Conservation (phyloP, 2,113 vertebrate genomes). For the Lethenteron camtschaticum region DNA sequence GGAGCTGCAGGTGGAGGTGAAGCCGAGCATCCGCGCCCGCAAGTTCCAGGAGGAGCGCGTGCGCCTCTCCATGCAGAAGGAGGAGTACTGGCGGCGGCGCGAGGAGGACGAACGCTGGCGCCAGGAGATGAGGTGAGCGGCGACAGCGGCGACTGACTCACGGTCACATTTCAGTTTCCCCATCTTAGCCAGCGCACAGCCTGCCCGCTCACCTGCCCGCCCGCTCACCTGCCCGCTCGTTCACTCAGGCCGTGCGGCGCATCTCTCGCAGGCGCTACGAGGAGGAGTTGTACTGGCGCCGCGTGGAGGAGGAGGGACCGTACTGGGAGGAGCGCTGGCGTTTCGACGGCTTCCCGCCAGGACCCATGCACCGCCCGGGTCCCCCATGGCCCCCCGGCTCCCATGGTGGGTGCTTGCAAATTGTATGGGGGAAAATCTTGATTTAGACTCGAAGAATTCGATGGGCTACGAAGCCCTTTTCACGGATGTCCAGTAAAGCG, state of each 20-base stretch:
- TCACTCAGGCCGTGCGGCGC: too few species aligned
- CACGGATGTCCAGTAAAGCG: too few species aligned
- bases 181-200: too few species aligned
- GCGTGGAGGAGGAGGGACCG: constrained; percentile 86
- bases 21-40: constrained; percentile 77
- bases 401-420: too few species aligned
- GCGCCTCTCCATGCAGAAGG: constrained; percentile 96
- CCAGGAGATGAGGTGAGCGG: constrained; percentile 75
- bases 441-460: too few species aligned
- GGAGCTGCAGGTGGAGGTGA: constrained; percentile 92
- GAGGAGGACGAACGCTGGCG: constrained; percentile 94
- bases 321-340: constrained; percentile 88
- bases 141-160: too few species aligned
- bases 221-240: too few species aligned
- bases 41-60: constrained; percentile 97
- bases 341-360: not conserved
- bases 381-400: not conserved
- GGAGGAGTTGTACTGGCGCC: constrained; percentile 96
- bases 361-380: not conserved
- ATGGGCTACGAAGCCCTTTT: too few species aligned
- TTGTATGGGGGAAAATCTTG: too few species aligned
- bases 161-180: too few species aligned
- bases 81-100: constrained; percentile 83
- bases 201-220: too few species aligned
- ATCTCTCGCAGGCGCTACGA: constrained; percentile 48